These are phyloP conservation scores for Otus sunia DNA, from an alignment of 2,113 vertebrate species.

Conservation along the genomic window DNA sequence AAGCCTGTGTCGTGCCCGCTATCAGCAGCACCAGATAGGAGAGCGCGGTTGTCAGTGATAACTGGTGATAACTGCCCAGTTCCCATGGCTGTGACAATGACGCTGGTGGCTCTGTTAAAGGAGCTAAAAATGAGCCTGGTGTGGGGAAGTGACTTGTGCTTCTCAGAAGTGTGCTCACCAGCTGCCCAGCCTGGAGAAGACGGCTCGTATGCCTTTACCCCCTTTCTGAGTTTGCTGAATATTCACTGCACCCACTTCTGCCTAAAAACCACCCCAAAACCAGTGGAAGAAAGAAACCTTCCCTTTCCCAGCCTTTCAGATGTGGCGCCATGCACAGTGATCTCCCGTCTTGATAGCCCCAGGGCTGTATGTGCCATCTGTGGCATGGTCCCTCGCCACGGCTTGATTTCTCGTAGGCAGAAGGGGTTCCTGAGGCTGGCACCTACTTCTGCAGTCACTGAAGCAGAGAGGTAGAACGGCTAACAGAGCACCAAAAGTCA, in stretches of 20 bases:
- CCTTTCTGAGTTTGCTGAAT: background rate
- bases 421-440: background rate
- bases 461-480: background rate
- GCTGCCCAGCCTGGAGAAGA: background rate
- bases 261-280: background rate
- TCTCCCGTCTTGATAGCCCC: background rate
- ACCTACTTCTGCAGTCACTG: background rate
- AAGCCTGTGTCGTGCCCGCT: rapidly evolving
- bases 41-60: rapidly evolving
- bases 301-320: background rate
- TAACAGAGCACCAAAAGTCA: background rate
- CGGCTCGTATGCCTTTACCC: rapidly evolving
- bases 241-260: background rate
- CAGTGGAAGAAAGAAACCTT: background rate
- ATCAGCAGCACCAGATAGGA: background rate
- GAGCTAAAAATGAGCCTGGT: background rate
- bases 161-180: background rate
- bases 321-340: no score
- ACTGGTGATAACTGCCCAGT: background rate
- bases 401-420: background rate
- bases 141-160: background rate
- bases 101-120: background rate
- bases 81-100: rapidly evolving
- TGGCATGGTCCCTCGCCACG: background rate
- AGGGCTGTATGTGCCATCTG: background rate